Evolutionary conservation across 2,797 vertebrate species (phyloP).

Genomic region (Paedocypris micromegethes): DNA sequence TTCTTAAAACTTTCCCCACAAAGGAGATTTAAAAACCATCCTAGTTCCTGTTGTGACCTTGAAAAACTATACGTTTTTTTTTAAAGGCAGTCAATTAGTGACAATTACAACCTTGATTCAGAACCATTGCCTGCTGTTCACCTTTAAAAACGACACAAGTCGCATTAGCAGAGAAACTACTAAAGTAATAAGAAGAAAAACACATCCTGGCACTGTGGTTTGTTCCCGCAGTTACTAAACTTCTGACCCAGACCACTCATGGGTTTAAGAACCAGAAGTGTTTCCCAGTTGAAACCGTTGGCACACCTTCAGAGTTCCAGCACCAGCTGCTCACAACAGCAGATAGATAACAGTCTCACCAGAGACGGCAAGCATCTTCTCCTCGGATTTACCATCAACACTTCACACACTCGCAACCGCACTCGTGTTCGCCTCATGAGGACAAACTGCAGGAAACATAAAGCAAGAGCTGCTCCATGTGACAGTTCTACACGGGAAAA

Average conservation of each 20-base stretch:
- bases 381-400: no score
- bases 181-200: constrained; percentile 1
- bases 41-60: not conserved
- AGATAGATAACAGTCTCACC: no score
- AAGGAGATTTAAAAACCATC: no score
- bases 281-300: no score
- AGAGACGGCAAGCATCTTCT: no score
- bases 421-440: no score
- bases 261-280: no score
- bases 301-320: not conserved
- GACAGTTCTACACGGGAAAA: no score
- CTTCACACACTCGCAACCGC: no score
- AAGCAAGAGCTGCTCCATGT: no score
- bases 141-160: constrained; percentile 13
- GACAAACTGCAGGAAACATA: no score
- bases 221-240: constrained; percentile 1
- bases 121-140: constrained; percentile 5
- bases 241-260: not conserved
- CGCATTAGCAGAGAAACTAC: constrained; percentile 14
- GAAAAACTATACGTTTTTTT: not conserved
- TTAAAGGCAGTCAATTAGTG: not conserved
- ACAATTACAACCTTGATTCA: constrained; percentile 5
- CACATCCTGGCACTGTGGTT: constrained; percentile 3
- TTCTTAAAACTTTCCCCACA: not conserved
- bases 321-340: no score